These are phyloP conservation scores for Okapia johnstoni DNA, from an alignment of 2,113 vertebrate species.

Conservation along the genomic window DNA sequence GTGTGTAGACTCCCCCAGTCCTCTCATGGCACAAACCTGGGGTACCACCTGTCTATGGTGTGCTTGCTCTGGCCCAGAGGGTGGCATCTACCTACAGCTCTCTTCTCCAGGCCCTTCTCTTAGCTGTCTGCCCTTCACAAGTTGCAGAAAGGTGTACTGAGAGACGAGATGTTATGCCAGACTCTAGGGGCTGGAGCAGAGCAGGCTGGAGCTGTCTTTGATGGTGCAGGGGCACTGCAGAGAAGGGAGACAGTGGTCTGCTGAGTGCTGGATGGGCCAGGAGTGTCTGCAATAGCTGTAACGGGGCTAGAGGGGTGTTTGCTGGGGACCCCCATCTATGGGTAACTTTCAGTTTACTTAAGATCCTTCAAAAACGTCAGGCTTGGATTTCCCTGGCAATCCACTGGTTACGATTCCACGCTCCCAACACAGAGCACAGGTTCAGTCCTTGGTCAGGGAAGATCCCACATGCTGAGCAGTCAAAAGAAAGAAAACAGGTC, in stretches of 20 bases:
- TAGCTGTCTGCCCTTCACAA: neutral
- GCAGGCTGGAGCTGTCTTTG: accelerated
- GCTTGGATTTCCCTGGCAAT: too few relatives aligned
- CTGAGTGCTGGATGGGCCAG: neutral
- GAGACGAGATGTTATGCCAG: neutral
- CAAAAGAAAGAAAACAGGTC: neutral
- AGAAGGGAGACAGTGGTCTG: neutral
- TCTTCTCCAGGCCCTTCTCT: neutral
- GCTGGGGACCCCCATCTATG: neutral
- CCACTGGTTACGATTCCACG: neutral
- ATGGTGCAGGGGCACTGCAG: neutral
- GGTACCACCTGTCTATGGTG: neutral
- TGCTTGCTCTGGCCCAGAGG: neutral
- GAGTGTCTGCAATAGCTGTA: neutral
- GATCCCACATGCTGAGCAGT: neutral
- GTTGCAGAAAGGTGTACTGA: neutral
- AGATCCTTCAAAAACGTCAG: neutral
- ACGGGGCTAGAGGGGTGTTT: neutral
- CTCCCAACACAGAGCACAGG: neutral
- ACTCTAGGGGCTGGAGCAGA: neutral
- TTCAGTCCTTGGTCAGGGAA: neutral
- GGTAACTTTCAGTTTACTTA: neutral
- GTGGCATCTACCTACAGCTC: neutral
- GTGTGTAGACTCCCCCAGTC: neutral
- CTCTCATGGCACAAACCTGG: neutral